phyloP scores from a whole-genome alignment of 2,797 vertebrate genomes.

The Malurus splendens region DNA sequence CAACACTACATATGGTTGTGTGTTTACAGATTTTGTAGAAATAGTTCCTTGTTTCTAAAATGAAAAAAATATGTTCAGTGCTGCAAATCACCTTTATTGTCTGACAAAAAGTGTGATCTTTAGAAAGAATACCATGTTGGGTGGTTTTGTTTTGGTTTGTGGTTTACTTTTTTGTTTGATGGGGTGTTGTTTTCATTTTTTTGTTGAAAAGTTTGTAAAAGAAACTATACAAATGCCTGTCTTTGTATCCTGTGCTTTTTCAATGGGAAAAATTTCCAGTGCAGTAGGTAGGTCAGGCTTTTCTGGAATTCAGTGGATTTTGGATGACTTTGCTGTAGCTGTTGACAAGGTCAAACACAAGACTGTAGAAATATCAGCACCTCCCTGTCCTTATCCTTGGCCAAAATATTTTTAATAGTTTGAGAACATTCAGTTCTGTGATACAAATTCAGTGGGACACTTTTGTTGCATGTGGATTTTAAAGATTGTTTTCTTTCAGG shows the following conservation, averaged over 20 bases:
- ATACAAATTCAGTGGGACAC: not conserved
- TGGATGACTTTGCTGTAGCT: constrained; percentile 45
- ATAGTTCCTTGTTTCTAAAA: not conserved
- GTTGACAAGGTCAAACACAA: constrained; percentile 36
- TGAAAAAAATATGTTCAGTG: not conserved
- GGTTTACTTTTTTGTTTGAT: not conserved
- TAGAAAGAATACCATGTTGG: not conserved
- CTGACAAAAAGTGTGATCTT: not conserved
- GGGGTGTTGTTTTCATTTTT: not conserved
- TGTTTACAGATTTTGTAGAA: not conserved
- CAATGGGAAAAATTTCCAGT: not conserved
- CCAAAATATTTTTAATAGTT: constrained; percentile 20
- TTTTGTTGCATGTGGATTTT: not conserved
- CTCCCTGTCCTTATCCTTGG: constrained; percentile 6
- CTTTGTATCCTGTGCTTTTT: not conserved
- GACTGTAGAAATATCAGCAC: constrained; percentile 10
- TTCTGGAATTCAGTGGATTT: constrained; percentile 34
- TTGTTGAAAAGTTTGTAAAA: not conserved
- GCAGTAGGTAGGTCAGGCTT: not conserved
- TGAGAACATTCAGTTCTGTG: constrained; percentile 2
- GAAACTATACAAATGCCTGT: not conserved
- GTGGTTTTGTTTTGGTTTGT: not conserved
- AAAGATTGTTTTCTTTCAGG: not conserved
- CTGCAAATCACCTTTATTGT: not conserved
- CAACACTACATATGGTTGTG: not conserved